phyloP scores from a whole-genome alignment of 2,113 vertebrate genomes.

The Osmerus mordax region DNA sequence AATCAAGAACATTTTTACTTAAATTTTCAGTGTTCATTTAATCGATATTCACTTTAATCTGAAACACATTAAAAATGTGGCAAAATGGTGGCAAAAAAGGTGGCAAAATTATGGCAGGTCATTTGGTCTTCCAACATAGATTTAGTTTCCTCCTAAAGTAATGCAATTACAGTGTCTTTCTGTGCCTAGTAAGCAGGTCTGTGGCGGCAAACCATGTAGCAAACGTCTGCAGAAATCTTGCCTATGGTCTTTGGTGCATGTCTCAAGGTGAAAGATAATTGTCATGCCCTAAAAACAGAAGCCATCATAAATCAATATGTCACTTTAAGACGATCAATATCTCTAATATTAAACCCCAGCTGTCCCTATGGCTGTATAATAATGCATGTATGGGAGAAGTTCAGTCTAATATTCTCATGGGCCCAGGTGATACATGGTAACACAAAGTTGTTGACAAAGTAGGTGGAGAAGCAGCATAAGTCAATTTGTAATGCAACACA shows the following conservation, averaged over 20 bases:
- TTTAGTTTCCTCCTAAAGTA: not conserved
- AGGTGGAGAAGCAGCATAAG: too few species aligned
- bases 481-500: conserved; percentile 39
- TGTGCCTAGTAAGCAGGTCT: not conserved
- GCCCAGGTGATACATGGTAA: too few species aligned
- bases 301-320: conserved; percentile 41
- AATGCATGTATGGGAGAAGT: conserved; percentile 44
- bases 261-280: conserved; percentile 39
- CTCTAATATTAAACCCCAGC: conserved; percentile 34
- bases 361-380: conserved; percentile 36
- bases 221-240: conserved; percentile 24
- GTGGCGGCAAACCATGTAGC: conserved; percentile 1
- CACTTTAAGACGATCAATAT: conserved; percentile 31
- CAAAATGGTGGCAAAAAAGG: too few species aligned
- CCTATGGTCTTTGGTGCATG: conserved; percentile 8
- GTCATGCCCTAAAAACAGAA: conserved; percentile 7
- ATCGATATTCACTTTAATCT: too few species aligned
- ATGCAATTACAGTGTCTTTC: not conserved
- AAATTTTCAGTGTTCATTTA: too few species aligned
- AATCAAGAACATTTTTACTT: too few species aligned
- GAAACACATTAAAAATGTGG: too few species aligned
- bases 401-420: conserved; percentile 14
- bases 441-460: too few species aligned
- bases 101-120: too few species aligned
- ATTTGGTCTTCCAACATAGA: not conserved